Base-by-base conservation (phyloP, 2,888 invertebrate species). In the Athrips mouffetella region DNA sequence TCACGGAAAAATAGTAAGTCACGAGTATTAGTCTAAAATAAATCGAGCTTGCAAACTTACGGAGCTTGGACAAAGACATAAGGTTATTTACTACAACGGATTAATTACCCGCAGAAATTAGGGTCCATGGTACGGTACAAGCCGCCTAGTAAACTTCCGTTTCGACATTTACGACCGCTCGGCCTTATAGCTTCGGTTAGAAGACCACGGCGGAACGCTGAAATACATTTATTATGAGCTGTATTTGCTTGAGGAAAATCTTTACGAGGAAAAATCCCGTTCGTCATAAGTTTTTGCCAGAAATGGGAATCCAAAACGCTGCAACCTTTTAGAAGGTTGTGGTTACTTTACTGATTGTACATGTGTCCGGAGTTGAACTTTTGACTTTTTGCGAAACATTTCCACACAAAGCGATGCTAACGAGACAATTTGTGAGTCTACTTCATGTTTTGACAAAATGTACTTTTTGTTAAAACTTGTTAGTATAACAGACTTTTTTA, bases 71-170 rank as follows among this genome's bases (percentile, higher is more conserved):
- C 62, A 62, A 62, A 63, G 62, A 60, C 58, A 62, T 65, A 57
- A 53, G 56, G 54, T 70, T 65, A 64, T 71, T 67, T 67, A 69
- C 63, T 67, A 65, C 68, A 65, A 61, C 62, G 60, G 65, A 72
- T 72, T 70, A 71, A 66, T 68, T 60, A 62, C 65, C 59, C 56
- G 54, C 61, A 62, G 54, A 67, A 70, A 71, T 71, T 65, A 65
- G 63, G 67, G 67, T 64, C 57, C 51, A 58, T 59, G 62, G 66
- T 61, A 58, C n/a, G n/a, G n/a, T n/a, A 63, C 62, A 55, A 59
- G 57, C 58, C 59, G 54, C 56, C 62, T 65, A 63, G 66, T 65
- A 62, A 68, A 70, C 61, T 65, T 66, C 63, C 63, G 60, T 66
- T 72, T 69, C 63, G 70, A 72, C 67, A 57, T 70, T 65, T 59